Percentiles rank a stretch among this genome's conserved stretches.
These are phyloP conservation scores for Cacatua alba DNA, from an alignment of 2,113 vertebrate genomes.

Conservation along the genomic window DNA sequence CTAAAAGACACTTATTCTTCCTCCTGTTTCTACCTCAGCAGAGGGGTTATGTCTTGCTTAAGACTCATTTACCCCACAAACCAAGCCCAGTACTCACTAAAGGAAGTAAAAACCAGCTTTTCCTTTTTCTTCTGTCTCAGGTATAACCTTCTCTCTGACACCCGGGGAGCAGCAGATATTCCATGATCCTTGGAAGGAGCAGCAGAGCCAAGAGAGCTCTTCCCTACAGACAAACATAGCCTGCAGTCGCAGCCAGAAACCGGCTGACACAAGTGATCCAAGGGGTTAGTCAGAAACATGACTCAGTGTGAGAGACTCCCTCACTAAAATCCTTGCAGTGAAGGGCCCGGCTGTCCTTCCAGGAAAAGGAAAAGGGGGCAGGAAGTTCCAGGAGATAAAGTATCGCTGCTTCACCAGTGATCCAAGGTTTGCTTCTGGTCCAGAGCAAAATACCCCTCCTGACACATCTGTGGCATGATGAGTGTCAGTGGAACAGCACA, in stretches of 20 bases:
- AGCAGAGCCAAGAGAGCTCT: background rate
- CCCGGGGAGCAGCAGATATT: background rate
- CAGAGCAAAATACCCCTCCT: accelerated
- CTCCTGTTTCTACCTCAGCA: background rate
- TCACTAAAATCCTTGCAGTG: background rate
- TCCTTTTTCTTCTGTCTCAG: background rate
- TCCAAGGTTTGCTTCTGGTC: background rate
- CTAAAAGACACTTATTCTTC: background rate
- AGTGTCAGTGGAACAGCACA: accelerated
- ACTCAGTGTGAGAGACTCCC: conserved; percentile 38
- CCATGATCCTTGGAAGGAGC: background rate
- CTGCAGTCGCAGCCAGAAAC: conserved; percentile 16
- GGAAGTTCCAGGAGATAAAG: background rate
- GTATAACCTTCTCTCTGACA: background rate
- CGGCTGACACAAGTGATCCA: background rate
- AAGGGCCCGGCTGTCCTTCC: background rate
- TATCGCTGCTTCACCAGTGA: background rate
- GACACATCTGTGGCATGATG: background rate
- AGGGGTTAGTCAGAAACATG: conserved; percentile 7
- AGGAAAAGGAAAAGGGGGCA: background rate
- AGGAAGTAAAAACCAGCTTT: background rate
- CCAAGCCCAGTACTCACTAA: background rate
- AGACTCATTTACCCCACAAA: background rate
- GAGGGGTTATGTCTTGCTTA: background rate
- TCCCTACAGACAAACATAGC: conserved; percentile 36